Conservation (phyloP, 2,113 vertebrate genomes). For the Tachycineta bicolor region DNA sequence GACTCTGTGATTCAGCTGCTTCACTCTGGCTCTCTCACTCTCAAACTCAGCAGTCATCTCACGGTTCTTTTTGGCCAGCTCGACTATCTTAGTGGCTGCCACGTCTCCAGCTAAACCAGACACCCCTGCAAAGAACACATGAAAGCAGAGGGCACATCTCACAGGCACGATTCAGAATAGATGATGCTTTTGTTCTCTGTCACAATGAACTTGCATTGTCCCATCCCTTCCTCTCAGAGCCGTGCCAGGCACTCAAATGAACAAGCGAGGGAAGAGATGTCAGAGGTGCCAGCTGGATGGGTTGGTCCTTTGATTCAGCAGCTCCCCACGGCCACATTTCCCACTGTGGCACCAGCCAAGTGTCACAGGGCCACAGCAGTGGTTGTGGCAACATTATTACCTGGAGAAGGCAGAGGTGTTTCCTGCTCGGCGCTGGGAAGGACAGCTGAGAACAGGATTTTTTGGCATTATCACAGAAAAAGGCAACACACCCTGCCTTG, state of each 20-base stretch:
- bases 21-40: slow-evolving; percentile 80
- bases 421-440: background rate
- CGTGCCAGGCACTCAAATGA: slow-evolving; percentile 45
- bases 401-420: background rate
- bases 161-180: background rate
- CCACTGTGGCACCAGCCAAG: background rate
- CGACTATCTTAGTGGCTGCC: slow-evolving; percentile 90
- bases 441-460: background rate
- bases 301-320: background rate
- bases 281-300: slow-evolving; percentile 9
- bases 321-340: background rate
- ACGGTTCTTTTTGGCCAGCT: slow-evolving; percentile 90
- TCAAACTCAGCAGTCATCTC: slow-evolving; percentile 82
- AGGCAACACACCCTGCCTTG: background rate
- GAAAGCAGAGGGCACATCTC: background rate
- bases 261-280: background rate
- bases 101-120: slow-evolving; percentile 83
- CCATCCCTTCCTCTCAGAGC: background rate
- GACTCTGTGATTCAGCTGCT: slow-evolving; percentile 79
- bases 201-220: background rate
- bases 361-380: background rate
- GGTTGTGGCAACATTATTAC: fast-evolving
- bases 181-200: background rate
- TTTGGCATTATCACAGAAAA: background rate
- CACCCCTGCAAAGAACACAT: slow-evolving; percentile 69